Evolutionary conservation across 2,113 vertebrate species (phyloP).

Genomic region (Dryoscopus gambensis): DNA sequence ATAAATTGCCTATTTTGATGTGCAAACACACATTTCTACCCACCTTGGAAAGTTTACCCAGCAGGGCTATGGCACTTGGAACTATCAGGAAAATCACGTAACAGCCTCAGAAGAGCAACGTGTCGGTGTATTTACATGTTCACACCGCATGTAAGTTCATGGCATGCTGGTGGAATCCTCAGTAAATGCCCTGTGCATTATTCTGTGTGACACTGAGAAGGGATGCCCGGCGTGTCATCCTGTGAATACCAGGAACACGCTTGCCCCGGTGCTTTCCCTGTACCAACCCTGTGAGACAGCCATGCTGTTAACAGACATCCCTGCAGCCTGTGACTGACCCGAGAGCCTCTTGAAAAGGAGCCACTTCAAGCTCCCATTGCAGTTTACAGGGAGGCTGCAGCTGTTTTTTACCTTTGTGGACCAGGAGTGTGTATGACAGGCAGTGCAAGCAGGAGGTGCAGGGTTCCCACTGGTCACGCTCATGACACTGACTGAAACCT

Average conservation of each 20-base stretch:
- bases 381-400: neutral
- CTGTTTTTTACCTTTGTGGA: neutral
- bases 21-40: neutral
- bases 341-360: neutral
- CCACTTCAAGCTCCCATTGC: neutral
- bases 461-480: fast-evolving
- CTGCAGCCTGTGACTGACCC: neutral
- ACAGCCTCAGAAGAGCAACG: neutral
- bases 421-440: neutral
- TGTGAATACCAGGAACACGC: neutral
- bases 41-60: neutral
- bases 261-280: neutral
- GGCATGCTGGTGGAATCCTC: neutral
- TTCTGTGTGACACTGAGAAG: neutral
- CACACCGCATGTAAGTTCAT: neutral
- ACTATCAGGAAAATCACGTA: neutral
- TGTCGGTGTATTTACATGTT: neutral
- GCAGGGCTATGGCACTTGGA: neutral
- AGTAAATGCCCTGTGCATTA: neutral
- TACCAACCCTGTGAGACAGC: neutral
- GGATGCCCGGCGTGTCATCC: neutral
- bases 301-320: neutral
- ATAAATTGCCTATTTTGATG: conserved; percentile 31
- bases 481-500: neutral
- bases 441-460: neutral